phyloP scores from a whole-genome alignment of 1,140 invertebrate genomes.

The Leptestheria dahalacensis region DNA sequence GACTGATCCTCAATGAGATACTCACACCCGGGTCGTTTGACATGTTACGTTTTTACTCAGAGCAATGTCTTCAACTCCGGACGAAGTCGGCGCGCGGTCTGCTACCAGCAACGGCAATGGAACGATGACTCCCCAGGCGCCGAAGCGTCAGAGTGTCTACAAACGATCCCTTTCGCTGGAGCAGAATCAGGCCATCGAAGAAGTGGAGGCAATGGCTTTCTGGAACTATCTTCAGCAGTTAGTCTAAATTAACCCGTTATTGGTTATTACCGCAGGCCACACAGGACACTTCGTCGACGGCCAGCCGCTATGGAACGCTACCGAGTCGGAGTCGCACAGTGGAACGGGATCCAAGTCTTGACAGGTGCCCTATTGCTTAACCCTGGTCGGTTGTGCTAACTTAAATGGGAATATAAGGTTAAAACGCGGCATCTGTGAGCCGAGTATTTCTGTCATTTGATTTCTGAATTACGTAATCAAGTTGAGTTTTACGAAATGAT shows the following conservation, averaged over 20 bases:
- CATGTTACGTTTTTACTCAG: not conserved
- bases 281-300: not conserved
- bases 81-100: conserved; percentile 20
- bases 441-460: no score
- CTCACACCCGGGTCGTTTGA: conserved; percentile 1
- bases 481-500: no score
- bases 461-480: no score
- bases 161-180: conserved; percentile 13
- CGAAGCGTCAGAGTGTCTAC: conserved; percentile 13
- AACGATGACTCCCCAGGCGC: not conserved
- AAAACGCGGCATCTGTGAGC: no score
- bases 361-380: conserved; percentile 43
- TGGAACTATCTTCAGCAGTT: no score
- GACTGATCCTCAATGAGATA: not conserved
- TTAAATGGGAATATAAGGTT: no score
- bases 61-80: conserved; percentile 13
- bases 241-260: no score
- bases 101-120: conserved; percentile 6
- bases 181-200: conserved; percentile 7
- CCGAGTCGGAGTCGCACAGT: conserved; percentile 9
- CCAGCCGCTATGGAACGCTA: not conserved
- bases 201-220: not conserved
- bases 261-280: not conserved
- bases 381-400: no score
- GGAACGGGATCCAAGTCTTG: conserved; percentile 46